Conservation (phyloP, 2,888 invertebrate species). For the Scaptomyza polygonia region DNA sequence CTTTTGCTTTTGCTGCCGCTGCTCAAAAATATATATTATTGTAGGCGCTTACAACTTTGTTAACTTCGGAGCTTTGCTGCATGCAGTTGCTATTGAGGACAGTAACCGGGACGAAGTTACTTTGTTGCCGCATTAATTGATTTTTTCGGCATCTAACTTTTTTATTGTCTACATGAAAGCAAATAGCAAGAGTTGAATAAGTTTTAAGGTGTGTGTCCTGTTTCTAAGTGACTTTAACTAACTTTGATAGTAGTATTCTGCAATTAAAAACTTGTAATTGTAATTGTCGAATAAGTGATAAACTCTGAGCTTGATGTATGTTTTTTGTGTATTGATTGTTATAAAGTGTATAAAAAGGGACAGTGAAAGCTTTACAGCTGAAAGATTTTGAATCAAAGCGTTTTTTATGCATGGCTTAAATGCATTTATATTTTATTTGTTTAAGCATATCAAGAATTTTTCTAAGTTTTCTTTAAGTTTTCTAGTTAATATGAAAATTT, state of each 20-base stretch:
- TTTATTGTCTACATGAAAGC: slow-evolving; percentile 19
- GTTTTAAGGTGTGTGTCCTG: background rate
- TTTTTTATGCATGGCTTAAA: too few species aligned
- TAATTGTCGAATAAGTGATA: background rate
- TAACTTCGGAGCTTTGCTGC: slow-evolving; percentile 71
- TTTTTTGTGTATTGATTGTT: too few species aligned
- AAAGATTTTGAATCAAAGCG: too few species aligned
- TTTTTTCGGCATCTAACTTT: slow-evolving; percentile 61
- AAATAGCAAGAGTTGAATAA: slow-evolving; percentile 9
- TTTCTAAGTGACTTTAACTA: background rate
- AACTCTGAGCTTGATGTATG: slow-evolving; percentile 3
- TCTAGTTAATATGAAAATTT: background rate
- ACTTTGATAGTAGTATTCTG: slow-evolving; percentile 6
- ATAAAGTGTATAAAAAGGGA: too few species aligned
- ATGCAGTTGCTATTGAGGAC: slow-evolving; percentile 79
- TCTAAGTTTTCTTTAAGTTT: too few species aligned
- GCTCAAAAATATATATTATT: background rate
- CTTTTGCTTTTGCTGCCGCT: slow-evolving; percentile 22
- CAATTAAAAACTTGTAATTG: background rate
- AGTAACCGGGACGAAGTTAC: slow-evolving; percentile 80
- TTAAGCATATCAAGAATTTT: too few species aligned
- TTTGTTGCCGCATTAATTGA: slow-evolving; percentile 81
- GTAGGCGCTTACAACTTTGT: slow-evolving; percentile 73
- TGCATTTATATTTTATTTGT: too few species aligned
- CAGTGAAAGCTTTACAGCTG: too few species aligned